These are phyloP conservation scores for Capitulum mitella DNA, from an alignment of 2,888 invertebrate species.

Conservation along the genomic window DNA sequence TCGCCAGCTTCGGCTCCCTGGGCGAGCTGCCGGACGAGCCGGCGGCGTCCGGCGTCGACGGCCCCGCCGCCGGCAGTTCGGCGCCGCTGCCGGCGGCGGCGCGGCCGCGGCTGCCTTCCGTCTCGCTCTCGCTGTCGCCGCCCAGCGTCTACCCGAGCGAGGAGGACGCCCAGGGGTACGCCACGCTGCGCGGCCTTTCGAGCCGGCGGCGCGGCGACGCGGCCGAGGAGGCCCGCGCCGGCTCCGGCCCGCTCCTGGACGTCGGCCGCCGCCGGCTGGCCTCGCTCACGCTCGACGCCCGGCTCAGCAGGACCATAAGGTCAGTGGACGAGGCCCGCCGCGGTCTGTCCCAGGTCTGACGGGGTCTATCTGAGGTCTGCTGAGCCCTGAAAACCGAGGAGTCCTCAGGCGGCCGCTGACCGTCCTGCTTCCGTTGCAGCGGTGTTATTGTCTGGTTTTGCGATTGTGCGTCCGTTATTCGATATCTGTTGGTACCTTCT, in stretches of 20 bases:
- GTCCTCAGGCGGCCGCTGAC: too few relatives aligned
- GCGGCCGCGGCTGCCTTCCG: neutral
- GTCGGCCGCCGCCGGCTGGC: conserved; percentile 27
- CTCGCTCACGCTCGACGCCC: conserved; percentile 1
- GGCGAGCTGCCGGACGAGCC: neutral
- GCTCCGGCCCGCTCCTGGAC: conserved; percentile 26
- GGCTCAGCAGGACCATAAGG: neutral
- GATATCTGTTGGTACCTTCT: too few relatives aligned
- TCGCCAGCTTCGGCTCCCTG: neutral
- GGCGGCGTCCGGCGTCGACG: neutral
- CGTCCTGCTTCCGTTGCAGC: too few relatives aligned
- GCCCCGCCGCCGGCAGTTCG: neutral
- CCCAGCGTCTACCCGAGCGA: conserved; percentile 11
- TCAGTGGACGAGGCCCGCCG: neutral
- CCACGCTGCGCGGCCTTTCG: conserved; percentile 3
- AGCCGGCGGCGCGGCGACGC: conserved; percentile 38
- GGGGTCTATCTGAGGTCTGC: too few relatives aligned
- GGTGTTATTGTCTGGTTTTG: too few relatives aligned
- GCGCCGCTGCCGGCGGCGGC: neutral
- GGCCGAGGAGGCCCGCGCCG: conserved; percentile 1
- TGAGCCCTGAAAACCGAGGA: too few relatives aligned
- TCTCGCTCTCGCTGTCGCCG: neutral
- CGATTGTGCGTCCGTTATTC: too few relatives aligned
- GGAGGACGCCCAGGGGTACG: conserved; percentile 18
- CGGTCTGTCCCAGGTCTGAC: too few relatives aligned